A percentile compares a stretch with the other conserved stretches of the same genome.
Conservation (phyloP, 2,113 vertebrate genomes). For the Thunnus maccoyii region DNA sequence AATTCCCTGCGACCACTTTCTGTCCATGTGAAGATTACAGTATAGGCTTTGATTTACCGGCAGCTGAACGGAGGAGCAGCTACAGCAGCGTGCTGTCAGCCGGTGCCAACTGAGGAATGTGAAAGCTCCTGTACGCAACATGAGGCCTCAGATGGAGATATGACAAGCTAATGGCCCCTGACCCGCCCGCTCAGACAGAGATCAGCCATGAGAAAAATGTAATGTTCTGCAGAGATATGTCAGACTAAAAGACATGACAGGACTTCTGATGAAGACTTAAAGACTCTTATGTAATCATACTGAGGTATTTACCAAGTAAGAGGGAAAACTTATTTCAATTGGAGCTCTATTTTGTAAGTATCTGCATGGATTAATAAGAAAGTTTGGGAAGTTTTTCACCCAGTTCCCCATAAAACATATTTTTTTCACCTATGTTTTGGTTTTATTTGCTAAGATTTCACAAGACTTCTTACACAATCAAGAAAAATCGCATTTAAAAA, state of each 20-base stretch:
- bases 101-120: conserved; percentile 58
- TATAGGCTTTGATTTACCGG: conserved; percentile 34
- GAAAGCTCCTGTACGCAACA: conserved; percentile 13
- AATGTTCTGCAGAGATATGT: conserved; percentile 15
- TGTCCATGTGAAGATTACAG: conserved; percentile 27
- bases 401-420: background rate
- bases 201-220: conserved; percentile 40
- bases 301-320: conserved; percentile 2
- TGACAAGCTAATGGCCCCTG: conserved; percentile 58
- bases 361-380: background rate
- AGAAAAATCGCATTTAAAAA: no score
- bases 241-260: conserved; percentile 5
- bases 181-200: conserved; percentile 13
- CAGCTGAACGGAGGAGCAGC: conserved; percentile 32
- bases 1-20: background rate
- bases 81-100: conserved; percentile 25
- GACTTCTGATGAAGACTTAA: background rate
- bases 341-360: background rate
- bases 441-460: no score
- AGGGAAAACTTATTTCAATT: background rate
- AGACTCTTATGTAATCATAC: background rate
- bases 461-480: no score
- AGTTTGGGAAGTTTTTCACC: background rate
- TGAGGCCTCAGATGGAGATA: conserved; percentile 57
- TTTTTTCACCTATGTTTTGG: no score